Evolutionary conservation across 2,113 vertebrate genomes (phyloP).

Genomic region (Cheirogaleus medius): DNA sequence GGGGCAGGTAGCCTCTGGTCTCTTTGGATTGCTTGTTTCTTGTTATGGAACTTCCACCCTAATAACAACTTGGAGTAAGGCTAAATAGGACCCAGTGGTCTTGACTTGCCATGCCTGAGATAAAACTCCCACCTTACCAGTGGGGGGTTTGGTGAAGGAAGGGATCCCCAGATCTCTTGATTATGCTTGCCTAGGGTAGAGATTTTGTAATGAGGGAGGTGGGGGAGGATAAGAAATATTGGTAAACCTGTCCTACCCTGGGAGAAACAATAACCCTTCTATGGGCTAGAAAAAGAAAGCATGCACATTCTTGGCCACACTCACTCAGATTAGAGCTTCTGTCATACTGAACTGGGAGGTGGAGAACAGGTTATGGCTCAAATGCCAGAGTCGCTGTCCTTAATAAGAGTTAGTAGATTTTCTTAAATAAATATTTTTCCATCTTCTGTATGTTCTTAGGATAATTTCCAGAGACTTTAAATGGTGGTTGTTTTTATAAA

Average conservation of each 20-base stretch:
- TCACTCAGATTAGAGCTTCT: neutral
- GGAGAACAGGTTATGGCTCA: neutral
- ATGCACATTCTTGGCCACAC: neutral
- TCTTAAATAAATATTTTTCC: neutral
- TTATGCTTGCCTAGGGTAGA: neutral
- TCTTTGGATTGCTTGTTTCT: neutral
- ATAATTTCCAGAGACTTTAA: neutral
- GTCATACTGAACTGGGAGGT: neutral
- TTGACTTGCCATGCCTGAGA: neutral
- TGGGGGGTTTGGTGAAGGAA: neutral
- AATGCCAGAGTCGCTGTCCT: neutral
- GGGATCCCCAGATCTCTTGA: neutral
- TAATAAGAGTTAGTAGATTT: neutral
- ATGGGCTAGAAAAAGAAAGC: neutral
- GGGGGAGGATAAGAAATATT: neutral
- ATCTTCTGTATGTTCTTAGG: neutral
- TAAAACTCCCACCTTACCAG: neutral
- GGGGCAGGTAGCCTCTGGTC: neutral
- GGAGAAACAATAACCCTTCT: neutral
- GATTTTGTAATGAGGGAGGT: neutral
- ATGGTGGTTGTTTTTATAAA: neutral
- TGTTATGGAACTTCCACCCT: neutral
- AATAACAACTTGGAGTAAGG: neutral
- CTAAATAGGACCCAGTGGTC: neutral
- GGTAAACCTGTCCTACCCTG: neutral